Conservation (phyloP, 2,797 vertebrate species). For the Phalanger gymnotis region DNA sequence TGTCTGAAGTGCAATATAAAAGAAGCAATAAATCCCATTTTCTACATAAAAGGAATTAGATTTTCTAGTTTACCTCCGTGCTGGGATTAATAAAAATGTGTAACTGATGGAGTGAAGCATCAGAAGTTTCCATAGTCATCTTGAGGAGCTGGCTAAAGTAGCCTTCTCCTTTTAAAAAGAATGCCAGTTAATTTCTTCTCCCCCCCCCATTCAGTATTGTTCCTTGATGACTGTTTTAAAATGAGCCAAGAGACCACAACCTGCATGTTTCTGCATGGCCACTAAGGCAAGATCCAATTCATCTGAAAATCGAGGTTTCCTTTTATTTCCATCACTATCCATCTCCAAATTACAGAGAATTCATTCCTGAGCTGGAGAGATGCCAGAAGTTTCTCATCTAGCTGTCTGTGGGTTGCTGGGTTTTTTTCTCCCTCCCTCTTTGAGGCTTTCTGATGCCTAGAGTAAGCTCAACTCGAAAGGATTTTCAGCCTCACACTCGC, state of each 20-base stretch:
- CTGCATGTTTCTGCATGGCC: conserved; percentile 73
- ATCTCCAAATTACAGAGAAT: conserved; percentile 79
- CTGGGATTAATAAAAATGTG: conserved; percentile 76
- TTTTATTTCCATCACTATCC: conserved; percentile 76
- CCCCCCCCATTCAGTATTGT: neutral
- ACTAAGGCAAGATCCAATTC: conserved; percentile 71
- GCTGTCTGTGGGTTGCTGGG: conserved; percentile 80
- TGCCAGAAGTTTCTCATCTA: conserved; percentile 84
- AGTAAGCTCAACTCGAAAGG: conserved; percentile 83
- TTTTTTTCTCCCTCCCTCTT: conserved; percentile 62
- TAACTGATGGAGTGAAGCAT: conserved; percentile 69
- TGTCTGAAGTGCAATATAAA: conserved; percentile 71
- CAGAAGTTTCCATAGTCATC: conserved; percentile 72
- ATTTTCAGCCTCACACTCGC: conserved; percentile 74
- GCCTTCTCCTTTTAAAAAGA: conserved; percentile 49
- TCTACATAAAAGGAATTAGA: conserved; percentile 66
- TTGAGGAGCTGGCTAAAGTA: conserved; percentile 65
- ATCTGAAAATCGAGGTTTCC: conserved; percentile 77
- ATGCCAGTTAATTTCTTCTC: conserved; percentile 19
- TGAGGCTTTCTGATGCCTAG: conserved; percentile 83
- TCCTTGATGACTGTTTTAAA: conserved; percentile 70
- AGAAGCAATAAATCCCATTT: conserved; percentile 66
- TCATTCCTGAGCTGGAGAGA: conserved; percentile 84
- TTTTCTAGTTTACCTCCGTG: conserved; percentile 70
- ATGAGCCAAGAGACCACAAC: conserved; percentile 73